phyloP scores from a whole-genome alignment of 2,797 vertebrate genomes.

The Pteropus rufus region DNA sequence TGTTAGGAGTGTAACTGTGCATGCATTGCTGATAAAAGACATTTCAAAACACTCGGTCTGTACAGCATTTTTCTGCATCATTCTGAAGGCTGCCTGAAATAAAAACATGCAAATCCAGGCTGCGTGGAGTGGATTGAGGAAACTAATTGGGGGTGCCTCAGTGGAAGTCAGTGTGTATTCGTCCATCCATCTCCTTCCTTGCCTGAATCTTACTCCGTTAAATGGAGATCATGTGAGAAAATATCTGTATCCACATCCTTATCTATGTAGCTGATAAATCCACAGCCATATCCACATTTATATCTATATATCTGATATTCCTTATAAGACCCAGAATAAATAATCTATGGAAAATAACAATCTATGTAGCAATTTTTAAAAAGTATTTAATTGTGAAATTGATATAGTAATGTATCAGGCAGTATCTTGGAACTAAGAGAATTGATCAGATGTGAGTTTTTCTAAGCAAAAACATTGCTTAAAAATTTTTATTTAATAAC shows the following conservation, averaged over 20 bases:
- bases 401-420: not conserved
- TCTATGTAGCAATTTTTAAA: not conserved
- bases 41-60: conserved; percentile 49
- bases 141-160: not conserved
- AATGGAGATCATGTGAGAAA: not conserved
- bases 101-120: conserved; percentile 2
- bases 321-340: not conserved
- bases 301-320: not conserved
- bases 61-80: conserved; percentile 34
- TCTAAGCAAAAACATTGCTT: not conserved
- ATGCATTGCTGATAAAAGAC: conserved; percentile 45
- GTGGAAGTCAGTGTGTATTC: not conserved
- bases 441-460: conserved; percentile 4
- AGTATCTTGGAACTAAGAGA: conserved; percentile 25
- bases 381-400: not conserved
- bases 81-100: not conserved
- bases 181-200: not conserved
- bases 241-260: not conserved
- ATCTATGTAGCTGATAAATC: not conserved
- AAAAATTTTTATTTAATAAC: conserved; percentile 14
- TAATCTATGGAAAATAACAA: not conserved
- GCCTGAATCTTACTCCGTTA: not conserved
- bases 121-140: not conserved
- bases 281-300: not conserved
- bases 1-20: conserved; percentile 60